These are phyloP conservation scores for Guaruba guarouba DNA, from an alignment of 2,113 vertebrate species.

Conservation along the genomic window DNA sequence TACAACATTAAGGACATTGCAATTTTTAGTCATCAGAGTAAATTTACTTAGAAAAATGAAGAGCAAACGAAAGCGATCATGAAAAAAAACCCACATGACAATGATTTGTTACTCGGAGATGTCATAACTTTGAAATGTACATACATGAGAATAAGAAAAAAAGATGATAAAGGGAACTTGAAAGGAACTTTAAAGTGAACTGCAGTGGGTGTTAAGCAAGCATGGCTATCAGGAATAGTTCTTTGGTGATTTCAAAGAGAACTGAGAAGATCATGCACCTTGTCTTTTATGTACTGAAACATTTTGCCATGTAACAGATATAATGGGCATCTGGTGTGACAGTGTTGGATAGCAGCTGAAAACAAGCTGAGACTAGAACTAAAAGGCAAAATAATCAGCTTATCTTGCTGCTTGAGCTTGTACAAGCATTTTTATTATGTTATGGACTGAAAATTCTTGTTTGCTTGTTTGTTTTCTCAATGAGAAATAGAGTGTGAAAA, in stretches of 20 bases:
- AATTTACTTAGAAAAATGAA: background rate
- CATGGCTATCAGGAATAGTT: background rate
- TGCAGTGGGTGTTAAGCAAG: background rate
- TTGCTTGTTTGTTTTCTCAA: conserved; percentile 33
- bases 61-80: rapidly evolving
- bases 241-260: background rate
- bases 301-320: background rate
- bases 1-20: background rate
- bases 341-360: background rate
- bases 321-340: background rate
- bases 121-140: background rate
- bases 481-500: conserved; percentile 30
- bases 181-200: background rate
- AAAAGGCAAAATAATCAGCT: background rate
- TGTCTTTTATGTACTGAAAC: background rate
- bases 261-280: background rate
- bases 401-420: background rate
- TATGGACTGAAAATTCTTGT: background rate
- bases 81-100: rapidly evolving
- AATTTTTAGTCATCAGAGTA: background rate
- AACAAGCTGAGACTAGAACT: conserved; percentile 11
- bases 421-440: conserved; percentile 2
- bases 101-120: background rate
- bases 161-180: background rate
- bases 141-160: background rate